Evolutionary conservation across 2,797 vertebrate species (phyloP), one percentile per base, ranked within the genome.

Genomic region (Psittacula derbiana): DNA sequence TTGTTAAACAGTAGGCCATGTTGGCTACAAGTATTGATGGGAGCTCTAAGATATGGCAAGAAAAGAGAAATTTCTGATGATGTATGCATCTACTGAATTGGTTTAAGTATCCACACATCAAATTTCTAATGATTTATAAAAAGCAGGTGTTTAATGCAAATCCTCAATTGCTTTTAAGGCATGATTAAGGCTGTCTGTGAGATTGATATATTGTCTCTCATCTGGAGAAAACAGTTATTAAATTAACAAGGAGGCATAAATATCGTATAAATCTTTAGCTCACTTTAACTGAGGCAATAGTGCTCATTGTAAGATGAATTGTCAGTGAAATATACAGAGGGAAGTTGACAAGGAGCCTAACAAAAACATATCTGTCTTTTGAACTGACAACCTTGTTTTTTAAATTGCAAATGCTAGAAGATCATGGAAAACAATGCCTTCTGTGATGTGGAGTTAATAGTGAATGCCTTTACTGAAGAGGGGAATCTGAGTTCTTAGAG

Each of bases 141-240:
- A 41, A 61, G 11, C 21, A 81, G 46, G 7, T 79, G 64, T 24
- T 49, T 52, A 30, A 52, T 65, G 16, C 53, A 57, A 50, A 75
- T 75, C 28, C 21, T 78, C 58, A 82, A 46, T 21, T 61, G 30
- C 82, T 91, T 95, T 92, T 86, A 86, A 80, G 46, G 38, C 79
- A 7, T 81, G 55, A 89, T n/a, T 90, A 82, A 91, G 46, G 38
- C 30, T 81, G 49, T 88, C 64, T 50, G 38, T 1, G 8, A 58
- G 46, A 41, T 18, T 52, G 38, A 21, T 88, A 31, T 7, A 28
- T 57, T 76, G 43, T 65, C 55, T 76, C 23, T 91, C 90, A 71
- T 79, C 75, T 72, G 49, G 74, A 92, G 93, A 95, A 88, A 89
- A 60, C 82, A 86, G 76, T 93, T 95, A 10, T 86, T 95, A 93